These are phyloP conservation scores for Hylomyscus alleni DNA, from an alignment of 2,797 vertebrate species.

Conservation along the genomic window DNA sequence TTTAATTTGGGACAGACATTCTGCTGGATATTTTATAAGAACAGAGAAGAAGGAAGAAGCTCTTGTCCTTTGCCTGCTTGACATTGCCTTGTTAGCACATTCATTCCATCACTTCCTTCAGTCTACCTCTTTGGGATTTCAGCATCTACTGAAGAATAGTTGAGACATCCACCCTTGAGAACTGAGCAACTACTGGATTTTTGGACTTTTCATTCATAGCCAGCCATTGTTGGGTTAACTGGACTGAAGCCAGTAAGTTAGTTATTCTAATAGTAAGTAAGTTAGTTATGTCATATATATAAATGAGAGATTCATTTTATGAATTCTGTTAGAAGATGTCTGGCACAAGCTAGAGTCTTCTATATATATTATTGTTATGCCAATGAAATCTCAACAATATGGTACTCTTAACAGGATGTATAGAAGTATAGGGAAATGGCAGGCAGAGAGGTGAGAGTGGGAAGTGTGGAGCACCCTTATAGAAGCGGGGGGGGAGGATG, in stretches of 20 bases:
- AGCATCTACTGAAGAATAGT: background rate
- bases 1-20: background rate
- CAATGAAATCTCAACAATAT: background rate
- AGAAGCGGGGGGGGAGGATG: no score
- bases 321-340: no score
- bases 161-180: background rate
- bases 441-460: no score
- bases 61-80: background rate
- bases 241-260: background rate
- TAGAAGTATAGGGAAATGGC: no score
- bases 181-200: background rate
- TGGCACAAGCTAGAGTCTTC: no score
- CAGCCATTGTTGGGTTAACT: background rate
- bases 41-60: background rate
- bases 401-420: background rate
- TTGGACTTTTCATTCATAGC: background rate
- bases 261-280: no score
- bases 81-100: background rate
- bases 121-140: background rate
- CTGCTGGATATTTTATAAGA: background rate
- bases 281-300: no score
- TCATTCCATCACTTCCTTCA: background rate
- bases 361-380: background rate
- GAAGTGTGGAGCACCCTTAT: no score
- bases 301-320: no score